Base-by-base conservation (phyloP, 2,888 invertebrate species). In the Helleia helle region DNA sequence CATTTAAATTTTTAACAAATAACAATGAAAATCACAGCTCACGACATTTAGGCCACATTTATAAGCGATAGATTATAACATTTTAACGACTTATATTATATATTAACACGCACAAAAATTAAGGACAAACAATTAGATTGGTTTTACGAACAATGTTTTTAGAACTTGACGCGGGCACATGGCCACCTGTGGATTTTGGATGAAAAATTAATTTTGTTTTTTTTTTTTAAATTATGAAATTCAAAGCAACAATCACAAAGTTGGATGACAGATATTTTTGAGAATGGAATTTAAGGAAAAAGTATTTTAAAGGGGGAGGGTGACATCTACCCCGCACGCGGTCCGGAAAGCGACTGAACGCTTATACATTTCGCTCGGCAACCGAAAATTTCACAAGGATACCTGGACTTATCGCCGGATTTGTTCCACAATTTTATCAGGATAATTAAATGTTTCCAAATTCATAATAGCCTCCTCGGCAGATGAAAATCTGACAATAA, bases 161-260 rank as follows among this genome's bases (percentile, higher is more conserved):
- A 22, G 11, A 18, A 30, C 11, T 34, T 27, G 40, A 12, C 48
- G 52, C 52, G 48, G 44, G 46, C 39, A 40, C 47, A 41, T 47
- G 49, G 48, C 51, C 59, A 61, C 59, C 59, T 62, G 61, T 62
- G 54, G 61, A 57, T 52, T 57, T 49, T 15, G 42, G 48, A 42
- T 46, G 46, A 22, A 30, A 48, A 42, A 26, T n/a, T n/a, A n/a
- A n/a, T n/a, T n/a, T n/a, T 17, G 13, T 41, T 22, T 36, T 46
- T 40, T 36, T 40, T 43, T 44, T 44, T 43, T 29, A 38, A 34
- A 42, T 13, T 36, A 24, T 11, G 12, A 38, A 7, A 38, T 36
- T 26, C 36, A 27, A 36, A n/a, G n/a, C n/a, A n/a, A n/a, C n/a
- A n/a, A n/a, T n/a, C n/a, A n/a, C n/a, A 41, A n/a, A 42, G 15